Evolutionary conservation across 2,888 invertebrate species (phyloP), one percentile per base, ranked within the genome.

Genomic region (Stomorhina lunata): DNA sequence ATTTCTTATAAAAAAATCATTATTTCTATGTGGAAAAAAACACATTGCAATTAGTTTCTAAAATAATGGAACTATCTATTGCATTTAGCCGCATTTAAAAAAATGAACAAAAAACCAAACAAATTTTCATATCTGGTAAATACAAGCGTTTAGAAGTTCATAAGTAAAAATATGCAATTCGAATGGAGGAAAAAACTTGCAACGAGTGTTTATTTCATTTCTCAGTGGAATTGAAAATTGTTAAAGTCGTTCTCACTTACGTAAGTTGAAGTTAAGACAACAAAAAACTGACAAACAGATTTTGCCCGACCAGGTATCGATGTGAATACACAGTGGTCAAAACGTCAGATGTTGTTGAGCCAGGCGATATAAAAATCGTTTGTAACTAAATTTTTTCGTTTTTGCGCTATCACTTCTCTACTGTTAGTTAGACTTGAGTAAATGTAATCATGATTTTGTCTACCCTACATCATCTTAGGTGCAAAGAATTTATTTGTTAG

Each of bases 201-300:
- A 12, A 29, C 15, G 9, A 57, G 45, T 75, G 55, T 45, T 66
- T 34, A 45, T 45, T 27, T 55, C 34, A 73, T 75, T 65, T 53
- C 78, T 73, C 75, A 43, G 61, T 63, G 81, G 78, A 71, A 63
- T 81, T 75, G 71, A 75, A 78, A 66, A 78, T 61, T 81, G 83
- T 71, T 65, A 37, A 66, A 61, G 71, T 68, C 59, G 80, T 81
- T 84, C 81, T 79, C 78, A 75, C 78, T 81, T 84, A 84, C 81
- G 81, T 84, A 84, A 84, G 71, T 55, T 63, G 40, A 45, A 57
- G 71, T 65, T 48, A 45, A 61, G 32, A 45, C 27, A 61, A 57
- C 40, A 45, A 40, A n/a, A n/a, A n/a, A 40, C 57, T 9, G 45
- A 61, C 12, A 61, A 12, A 77, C 65, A 75, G 29, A 37, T 32